Percentiles rank a stretch among this genome's conserved stretches.
Evolutionary conservation across 2,888 invertebrate species (phyloP).

Genomic region (Sinotaia quadrata): DNA sequence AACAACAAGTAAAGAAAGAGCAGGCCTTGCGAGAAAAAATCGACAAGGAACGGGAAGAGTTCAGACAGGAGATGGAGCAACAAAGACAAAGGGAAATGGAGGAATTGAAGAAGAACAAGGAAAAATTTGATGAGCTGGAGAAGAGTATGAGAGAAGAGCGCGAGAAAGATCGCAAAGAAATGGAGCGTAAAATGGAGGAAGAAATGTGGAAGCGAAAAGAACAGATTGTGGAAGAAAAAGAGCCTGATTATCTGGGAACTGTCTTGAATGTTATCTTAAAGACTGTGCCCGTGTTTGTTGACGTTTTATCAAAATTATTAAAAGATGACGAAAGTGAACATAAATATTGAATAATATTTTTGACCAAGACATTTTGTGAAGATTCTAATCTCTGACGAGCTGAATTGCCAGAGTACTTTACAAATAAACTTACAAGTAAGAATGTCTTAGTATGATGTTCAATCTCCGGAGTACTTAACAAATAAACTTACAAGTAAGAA

Average conservation of each 20-base stretch:
- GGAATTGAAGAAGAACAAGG: not conserved
- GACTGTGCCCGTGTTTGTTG: too few relatives aligned
- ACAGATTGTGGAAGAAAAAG: not conserved
- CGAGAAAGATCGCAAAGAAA: not conserved
- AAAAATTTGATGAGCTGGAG: not conserved
- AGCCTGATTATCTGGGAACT: not conserved
- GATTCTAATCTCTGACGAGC: too few relatives aligned
- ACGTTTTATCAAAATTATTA: too few relatives aligned
- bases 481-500: too few relatives aligned
- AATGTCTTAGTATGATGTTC: too few relatives aligned
- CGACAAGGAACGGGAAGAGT: not conserved
- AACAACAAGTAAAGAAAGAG: slow-evolving; percentile 7
- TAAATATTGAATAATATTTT: too few relatives aligned
- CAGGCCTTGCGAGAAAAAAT: not conserved
- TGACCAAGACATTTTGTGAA: too few relatives aligned
- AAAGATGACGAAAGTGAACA: too few relatives aligned
- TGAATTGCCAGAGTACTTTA: too few relatives aligned
- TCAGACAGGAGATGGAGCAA: not conserved
- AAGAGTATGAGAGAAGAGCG: not conserved
- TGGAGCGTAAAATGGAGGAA: not conserved
- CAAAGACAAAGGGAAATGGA: not conserved
- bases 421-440: too few relatives aligned
- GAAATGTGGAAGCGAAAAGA: not conserved
- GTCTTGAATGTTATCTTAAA: not conserved
- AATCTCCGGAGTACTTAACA: too few relatives aligned